Conservation (phyloP, 2,797 vertebrate genomes). For the Helicolenus hilgendorfi region DNA sequence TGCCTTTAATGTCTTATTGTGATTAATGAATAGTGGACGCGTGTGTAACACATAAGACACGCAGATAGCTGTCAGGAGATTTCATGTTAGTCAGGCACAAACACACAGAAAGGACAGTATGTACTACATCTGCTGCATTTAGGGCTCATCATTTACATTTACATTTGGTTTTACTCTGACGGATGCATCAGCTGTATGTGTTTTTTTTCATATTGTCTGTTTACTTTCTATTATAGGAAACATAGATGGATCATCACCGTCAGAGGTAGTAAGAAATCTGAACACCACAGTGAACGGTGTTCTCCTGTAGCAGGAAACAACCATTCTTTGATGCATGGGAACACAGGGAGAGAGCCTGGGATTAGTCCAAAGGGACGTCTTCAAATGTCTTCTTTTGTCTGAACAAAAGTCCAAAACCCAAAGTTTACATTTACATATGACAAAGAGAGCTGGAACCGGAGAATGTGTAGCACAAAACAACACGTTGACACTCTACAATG, state of each 20-base stretch:
- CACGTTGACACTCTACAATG: neutral
- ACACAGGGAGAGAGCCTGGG: neutral
- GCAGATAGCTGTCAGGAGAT: neutral
- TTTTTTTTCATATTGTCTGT: neutral
- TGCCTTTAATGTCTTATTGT: conserved; percentile 8
- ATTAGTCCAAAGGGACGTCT: neutral
- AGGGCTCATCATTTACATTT: neutral
- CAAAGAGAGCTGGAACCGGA: neutral
- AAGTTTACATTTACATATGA: neutral
- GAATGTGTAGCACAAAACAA: too few relatives aligned
- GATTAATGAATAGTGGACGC: neutral
- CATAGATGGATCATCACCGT: neutral
- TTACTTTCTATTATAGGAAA: neutral
- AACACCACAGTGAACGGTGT: neutral
- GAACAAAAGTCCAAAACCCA: neutral
- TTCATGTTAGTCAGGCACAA: neutral
- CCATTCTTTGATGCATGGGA: neutral
- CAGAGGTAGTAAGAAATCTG: neutral
- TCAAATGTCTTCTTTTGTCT: neutral
- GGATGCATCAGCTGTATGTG: neutral
- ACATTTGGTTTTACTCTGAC: neutral
- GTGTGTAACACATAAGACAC: neutral
- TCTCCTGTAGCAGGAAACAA: neutral
- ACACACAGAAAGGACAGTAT: neutral
- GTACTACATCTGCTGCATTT: neutral